phyloP scores from a whole-genome alignment of 2,113 vertebrate genomes.

The Enhydra lutris region DNA sequence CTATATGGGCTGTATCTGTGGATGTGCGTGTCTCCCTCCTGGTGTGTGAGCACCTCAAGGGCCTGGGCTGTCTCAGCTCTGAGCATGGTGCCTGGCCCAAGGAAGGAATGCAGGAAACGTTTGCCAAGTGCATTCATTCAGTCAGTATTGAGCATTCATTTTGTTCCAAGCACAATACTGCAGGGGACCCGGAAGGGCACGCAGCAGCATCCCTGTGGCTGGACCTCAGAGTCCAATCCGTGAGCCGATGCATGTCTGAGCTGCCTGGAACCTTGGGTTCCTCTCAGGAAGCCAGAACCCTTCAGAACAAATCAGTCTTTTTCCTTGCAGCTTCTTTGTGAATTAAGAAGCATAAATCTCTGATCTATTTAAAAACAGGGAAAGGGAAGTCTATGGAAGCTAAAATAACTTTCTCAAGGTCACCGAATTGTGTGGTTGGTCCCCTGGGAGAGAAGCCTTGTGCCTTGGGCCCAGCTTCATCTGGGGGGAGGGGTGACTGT shows the following conservation, averaged over 20 bases:
- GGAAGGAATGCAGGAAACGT: neutral
- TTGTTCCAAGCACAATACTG: neutral
- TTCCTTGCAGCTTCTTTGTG: neutral
- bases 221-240: fast-evolving
- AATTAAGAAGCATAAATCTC: conserved; percentile 37
- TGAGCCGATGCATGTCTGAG: neutral
- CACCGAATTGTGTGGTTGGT: neutral
- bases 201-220: fast-evolving
- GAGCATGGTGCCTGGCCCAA: neutral
- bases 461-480: neutral
- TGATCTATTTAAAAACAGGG: conserved; percentile 49
- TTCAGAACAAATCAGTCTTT: conserved; percentile 16
- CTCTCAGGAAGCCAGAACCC: conserved; percentile 6
- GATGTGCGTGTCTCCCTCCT: neutral
- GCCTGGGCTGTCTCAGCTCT: neutral
- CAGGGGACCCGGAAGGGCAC: neutral
- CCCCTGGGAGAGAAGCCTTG: neutral
- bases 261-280: neutral
- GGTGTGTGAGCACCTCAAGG: neutral
- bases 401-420: conserved; percentile 63
- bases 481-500: too few relatives aligned
- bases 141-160: neutral
- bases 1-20: neutral
- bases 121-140: neutral
- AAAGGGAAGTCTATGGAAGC: conserved; percentile 44